Conservation (phyloP, 2,797 vertebrate genomes). For the Lateolabrax maculatus region DNA sequence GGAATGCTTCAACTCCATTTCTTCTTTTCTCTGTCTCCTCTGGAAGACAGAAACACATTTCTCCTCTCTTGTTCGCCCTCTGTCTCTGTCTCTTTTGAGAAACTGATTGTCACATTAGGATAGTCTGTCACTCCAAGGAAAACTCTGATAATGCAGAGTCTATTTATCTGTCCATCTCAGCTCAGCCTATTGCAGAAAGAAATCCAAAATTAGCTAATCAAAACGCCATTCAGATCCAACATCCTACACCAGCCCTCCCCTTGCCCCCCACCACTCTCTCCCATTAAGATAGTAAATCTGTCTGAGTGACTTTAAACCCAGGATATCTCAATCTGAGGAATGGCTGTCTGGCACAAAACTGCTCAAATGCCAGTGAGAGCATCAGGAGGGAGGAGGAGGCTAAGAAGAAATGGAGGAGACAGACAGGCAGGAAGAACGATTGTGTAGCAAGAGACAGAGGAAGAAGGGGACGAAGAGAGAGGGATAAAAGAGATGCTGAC, state of each 20-base stretch:
- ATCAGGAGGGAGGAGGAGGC: constrained; percentile 46
- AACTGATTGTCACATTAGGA: constrained; percentile 60
- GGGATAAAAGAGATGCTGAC: constrained; percentile 64
- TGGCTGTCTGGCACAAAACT: constrained; percentile 81
- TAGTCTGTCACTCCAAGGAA: constrained; percentile 50
- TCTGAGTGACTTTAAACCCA: constrained; percentile 81
- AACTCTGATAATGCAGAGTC: constrained; percentile 58
- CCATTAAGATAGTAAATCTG: constrained; percentile 82
- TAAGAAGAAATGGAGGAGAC: constrained; percentile 45
- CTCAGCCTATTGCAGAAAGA: constrained; percentile 53
- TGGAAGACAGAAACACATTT: constrained; percentile 38
- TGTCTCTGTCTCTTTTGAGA: constrained; percentile 28
- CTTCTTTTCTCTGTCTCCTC: constrained; percentile 14
- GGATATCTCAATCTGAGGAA: constrained; percentile 83
- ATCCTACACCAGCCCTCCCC: constrained; percentile 13
- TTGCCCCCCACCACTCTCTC: constrained; percentile 25
- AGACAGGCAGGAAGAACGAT: constrained; percentile 48
- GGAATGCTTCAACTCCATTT: constrained; percentile 43
- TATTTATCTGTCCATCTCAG: constrained; percentile 71
- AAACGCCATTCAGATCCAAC: constrained; percentile 46
- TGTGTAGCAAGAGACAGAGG: constrained; percentile 45
- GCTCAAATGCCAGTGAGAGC: constrained; percentile 72
- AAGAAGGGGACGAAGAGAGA: constrained; percentile 33
- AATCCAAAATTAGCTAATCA: constrained; percentile 72
- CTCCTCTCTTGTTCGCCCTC: constrained; percentile 19